These are phyloP conservation scores for Eurystomus glaucurus DNA, from an alignment of 2,797 vertebrate species.

Conservation along the genomic window DNA sequence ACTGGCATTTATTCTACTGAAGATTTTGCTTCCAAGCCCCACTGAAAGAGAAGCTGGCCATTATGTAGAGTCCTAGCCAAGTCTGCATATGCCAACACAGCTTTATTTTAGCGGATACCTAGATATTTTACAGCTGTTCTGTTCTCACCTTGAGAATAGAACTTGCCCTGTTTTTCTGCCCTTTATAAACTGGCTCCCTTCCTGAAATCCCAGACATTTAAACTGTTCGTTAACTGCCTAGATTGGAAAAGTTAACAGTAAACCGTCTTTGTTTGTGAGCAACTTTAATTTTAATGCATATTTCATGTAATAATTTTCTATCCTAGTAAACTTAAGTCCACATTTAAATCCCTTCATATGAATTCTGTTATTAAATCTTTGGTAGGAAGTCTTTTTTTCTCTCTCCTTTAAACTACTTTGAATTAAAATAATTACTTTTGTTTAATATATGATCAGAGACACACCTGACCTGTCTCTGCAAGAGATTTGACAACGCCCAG, in stretches of 20 bases:
- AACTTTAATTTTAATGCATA: neutral
- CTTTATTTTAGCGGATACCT: neutral
- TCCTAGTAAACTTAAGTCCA: neutral
- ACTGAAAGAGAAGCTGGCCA: neutral
- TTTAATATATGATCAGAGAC: neutral
- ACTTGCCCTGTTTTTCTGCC: neutral
- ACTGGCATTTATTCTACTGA: neutral
- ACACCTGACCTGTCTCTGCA: slow-evolving; percentile 47
- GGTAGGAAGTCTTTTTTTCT: neutral
- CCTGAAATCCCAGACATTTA: neutral
- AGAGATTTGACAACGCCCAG: neutral
- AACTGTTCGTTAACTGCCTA: neutral
- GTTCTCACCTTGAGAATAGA: neutral
- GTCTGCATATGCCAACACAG: neutral
- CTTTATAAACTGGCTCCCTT: neutral
- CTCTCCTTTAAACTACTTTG: neutral
- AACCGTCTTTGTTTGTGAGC: neutral
- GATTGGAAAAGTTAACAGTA: neutral
- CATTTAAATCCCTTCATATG: neutral
- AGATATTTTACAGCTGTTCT: neutral
- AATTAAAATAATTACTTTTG: slow-evolving; percentile 55
- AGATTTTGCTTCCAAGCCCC: neutral
- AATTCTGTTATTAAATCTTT: slow-evolving; percentile 8
- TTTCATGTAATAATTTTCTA: neutral
- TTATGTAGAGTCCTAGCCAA: neutral